Conservation (phyloP, 1,140 invertebrate species). For the Aporrectodea caliginosa region DNA sequence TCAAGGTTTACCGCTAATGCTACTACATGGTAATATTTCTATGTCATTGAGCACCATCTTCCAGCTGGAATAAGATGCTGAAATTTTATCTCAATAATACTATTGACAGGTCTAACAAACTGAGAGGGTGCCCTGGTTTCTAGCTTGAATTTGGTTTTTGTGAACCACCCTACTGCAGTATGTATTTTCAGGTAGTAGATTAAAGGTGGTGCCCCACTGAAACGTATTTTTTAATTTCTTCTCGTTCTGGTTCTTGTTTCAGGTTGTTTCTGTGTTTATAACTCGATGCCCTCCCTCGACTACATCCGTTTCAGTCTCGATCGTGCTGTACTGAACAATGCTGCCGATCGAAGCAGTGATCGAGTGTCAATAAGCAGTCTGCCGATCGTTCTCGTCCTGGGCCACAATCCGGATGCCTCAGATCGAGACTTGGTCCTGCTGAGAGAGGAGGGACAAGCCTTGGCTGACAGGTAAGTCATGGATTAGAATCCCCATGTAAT, state of each 20-base stretch:
- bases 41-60: no score
- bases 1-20: no score
- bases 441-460: constrained; percentile 81
- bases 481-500: no score
- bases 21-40: no score
- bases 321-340: constrained; percentile 82
- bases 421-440: constrained; percentile 77
- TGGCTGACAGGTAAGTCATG: constrained; percentile 78
- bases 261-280: constrained; percentile 71
- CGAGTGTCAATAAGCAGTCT: constrained; percentile 57
- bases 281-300: constrained; percentile 84
- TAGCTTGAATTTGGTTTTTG: no score
- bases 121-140: no score
- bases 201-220: no score
- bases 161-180: no score
- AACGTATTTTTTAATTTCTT: not conserved
- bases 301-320: constrained; percentile 86
- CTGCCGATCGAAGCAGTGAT: constrained; percentile 56
- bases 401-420: constrained; percentile 75
- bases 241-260: constrained; percentile 16
- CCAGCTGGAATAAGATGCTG: no score
- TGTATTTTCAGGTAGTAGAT: no score
- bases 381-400: constrained; percentile 83
- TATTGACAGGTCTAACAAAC: no score
- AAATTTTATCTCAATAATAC: no score